Evolutionary conservation across 2,888 invertebrate genomes (phyloP), one percentile per base, ranked within the genome.

Genomic region (Drosophila robusta): DNA sequence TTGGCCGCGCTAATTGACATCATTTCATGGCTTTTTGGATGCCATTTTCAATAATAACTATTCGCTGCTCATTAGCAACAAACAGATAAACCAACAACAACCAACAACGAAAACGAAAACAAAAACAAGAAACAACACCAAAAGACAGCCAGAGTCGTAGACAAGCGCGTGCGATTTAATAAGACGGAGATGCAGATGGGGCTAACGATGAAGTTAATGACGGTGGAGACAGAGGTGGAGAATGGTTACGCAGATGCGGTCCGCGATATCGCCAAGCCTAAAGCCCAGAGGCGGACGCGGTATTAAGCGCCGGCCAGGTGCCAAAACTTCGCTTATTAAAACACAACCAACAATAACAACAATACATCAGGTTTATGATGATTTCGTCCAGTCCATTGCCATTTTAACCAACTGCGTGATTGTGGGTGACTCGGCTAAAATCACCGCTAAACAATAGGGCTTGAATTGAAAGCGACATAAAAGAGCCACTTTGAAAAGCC

Each of bases 271-370:
- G 62, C 46, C 62, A 26, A 41, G 32, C 24, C 24, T 32, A 32
- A 64, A 24, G 18, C 18, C 18, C 18, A 18, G 18, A 18, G 18
- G 18, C 18, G 18, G 18, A 18, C 18, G 18, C 18, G 18, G 18
- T 18, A 18, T 18, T 18, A 18, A 18, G 34, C 44, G 42, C 36
- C 47, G 18, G 55, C 44, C 67, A 73, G 65, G 82, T 78, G 78
- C 70, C 75, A 78, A 78, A 75, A 78, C 64, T 56, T 57, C 36
- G 44, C 39, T 56, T 61, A 56, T 64, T 49, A 45, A 52, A 32
- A 32, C 38, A 24, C 52, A 70, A 56, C 32, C 49, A 45, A 32
- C 36, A 45, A 14, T 3, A 36, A 5, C 29, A 47, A 38, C 9
- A 42, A 16, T 42, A 38, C 52, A 67, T 44, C 68, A 55, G 69